Conservation (phyloP, 2,113 vertebrate species). For the Lagenorhynchus albirostris region DNA sequence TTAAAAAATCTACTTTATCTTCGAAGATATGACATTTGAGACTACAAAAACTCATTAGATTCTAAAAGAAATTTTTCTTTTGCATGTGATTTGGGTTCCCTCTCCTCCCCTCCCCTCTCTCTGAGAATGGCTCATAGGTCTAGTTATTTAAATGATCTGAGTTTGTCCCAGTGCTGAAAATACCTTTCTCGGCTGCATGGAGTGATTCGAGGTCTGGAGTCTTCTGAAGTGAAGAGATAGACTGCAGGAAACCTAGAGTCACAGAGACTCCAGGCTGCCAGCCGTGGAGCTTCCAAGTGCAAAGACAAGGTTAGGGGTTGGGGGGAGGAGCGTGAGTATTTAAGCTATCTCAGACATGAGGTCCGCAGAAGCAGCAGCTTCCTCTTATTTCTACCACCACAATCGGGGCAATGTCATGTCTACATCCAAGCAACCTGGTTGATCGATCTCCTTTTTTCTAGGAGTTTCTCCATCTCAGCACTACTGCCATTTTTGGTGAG, state of each 20-base stretch:
- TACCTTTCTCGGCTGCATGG: not conserved
- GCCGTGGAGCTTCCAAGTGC: not conserved
- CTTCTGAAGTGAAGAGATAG: not conserved
- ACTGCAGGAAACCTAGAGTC: not conserved
- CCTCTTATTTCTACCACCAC: slow-evolving; percentile 55
- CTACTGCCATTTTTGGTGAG: not conserved
- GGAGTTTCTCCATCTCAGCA: not conserved
- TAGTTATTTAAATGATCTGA: slow-evolving; percentile 12
- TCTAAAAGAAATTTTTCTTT: not conserved
- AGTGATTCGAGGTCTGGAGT: not conserved
- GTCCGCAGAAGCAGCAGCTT: slow-evolving; percentile 66
- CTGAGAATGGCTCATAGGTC: not conserved
- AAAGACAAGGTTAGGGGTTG: not conserved
- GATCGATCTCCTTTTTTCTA: not conserved
- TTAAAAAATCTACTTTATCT: slow-evolving; percentile 34
- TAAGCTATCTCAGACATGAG: not conserved
- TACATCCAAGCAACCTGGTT: not conserved
- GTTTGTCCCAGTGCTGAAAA: not conserved
- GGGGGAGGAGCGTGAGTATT: not conserved
- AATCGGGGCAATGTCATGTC: not conserved
- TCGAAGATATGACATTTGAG: not conserved
- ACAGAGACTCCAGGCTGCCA: not conserved
- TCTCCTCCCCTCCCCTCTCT: not conserved
- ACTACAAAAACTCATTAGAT: not conserved
- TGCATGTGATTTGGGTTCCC: not conserved